Evolutionary conservation across 2,113 vertebrate species (phyloP), one percentile per base, ranked within the genome.

Genomic region (Bubo bubo): DNA sequence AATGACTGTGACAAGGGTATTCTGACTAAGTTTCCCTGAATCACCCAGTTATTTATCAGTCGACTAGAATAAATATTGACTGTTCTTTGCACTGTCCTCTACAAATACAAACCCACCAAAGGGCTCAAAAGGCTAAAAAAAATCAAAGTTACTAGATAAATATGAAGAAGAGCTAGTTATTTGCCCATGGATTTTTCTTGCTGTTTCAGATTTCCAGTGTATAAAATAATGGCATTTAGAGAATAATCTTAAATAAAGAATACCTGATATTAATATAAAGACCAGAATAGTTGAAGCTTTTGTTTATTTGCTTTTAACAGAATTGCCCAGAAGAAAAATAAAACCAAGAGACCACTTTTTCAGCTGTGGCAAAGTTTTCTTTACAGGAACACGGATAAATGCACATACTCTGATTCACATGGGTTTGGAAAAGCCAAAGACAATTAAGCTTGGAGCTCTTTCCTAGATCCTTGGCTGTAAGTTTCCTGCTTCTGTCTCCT

Each of bases 31-130:
- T 64, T 93, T 81, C 77, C 76, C 92, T 96, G 94, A 96, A 86
- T 95, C 80, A 96, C 75, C 13, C 72, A 47, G 62, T 96, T 95
- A 96, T 97, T 98, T 97, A 98, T 97, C 95, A 95, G 90, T 93
- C 85, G 60, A 82, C 90, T 90, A 93, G 79, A 96, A 96, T 95
- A 98, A 98, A 98, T 97, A 97, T 97, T 98, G 96, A 94, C 94
- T 97, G 89, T 94, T 97, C 96, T 97, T 95, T 97, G 77, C 59
- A 93, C 93, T 95, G 90, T 97, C 92, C 62, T 96, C 93, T 92
- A 60, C 59, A 95, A 97, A 95, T 68, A 83, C 39, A 95, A 97
- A 97, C 22, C 63, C 74, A 96, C 60, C 55, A 87, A 79, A 93
- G 67, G 18, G 56, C 62, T 86, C 77, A 74, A 90, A 96, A 96